Evolutionary conservation across 2,113 vertebrate genomes (phyloP).

Genomic region (Gymnarchus niloticus): DNA sequence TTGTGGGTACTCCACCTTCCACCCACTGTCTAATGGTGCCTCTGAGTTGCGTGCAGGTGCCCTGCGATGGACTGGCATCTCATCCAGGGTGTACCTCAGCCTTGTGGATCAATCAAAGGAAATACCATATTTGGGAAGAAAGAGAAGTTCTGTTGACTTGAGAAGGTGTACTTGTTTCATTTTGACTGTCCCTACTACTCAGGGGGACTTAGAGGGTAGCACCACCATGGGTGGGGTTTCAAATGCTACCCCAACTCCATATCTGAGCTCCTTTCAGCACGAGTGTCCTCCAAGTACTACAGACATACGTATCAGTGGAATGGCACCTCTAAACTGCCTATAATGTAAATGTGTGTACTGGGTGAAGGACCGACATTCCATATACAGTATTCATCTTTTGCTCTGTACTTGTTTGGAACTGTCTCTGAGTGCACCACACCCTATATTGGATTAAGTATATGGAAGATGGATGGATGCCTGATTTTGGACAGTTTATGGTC

Average conservation of each 20-base stretch:
- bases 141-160: background rate
- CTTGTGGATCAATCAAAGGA: too few relatives aligned
- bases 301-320: background rate
- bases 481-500: background rate
- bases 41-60: too few relatives aligned
- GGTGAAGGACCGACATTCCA: too few relatives aligned
- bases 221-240: background rate
- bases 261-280: background rate
- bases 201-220: background rate
- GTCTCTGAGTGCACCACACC: background rate
- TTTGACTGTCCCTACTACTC: background rate
- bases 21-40: too few relatives aligned
- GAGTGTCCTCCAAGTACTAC: background rate
- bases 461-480: too few relatives aligned
- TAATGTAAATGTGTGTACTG: too few relatives aligned
- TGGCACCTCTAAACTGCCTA: background rate
- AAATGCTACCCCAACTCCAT: background rate
- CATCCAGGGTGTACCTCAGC: too few relatives aligned
- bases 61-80: too few relatives aligned
- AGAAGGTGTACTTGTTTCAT: background rate
- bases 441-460: background rate
- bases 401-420: background rate
- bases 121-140: too few relatives aligned
- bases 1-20: too few relatives aligned
- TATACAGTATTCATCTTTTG: background rate